Evolutionary conservation across 1,140 invertebrate species (phyloP), one percentile per base, ranked within the genome.

Genomic region (Agrypnia vestita): DNA sequence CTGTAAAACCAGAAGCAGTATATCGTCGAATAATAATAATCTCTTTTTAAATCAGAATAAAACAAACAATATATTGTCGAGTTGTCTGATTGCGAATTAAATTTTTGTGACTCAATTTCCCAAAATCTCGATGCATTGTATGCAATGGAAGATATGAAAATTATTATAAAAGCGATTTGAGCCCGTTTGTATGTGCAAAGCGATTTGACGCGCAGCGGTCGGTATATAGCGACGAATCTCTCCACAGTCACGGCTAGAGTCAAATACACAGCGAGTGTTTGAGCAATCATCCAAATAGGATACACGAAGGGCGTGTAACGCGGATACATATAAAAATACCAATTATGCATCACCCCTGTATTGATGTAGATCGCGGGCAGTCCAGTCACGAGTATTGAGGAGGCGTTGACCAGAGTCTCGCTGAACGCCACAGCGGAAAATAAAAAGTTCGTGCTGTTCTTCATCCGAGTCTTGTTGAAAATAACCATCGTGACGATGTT

Each of bases 211-310:
- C 43, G 43, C 8, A 67, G 43, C 9, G 62, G 62, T 10, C n/a
- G 44, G n/a, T 67, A 44, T 15, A 44, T 43, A 0, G 62, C 62
- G n/a, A 67, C 11, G 35, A 67, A 67, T 17, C 62, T 43, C 43
- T 67, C 62, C 13, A 67, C 13, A 6, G 62, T 43, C n/a, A 67
- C 62, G 10, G 62, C 62, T 17, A 67, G n/a, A 67, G 62, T 47
- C 13, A 67, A 17, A 17, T 67, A 67, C 15, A 67, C 21, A 4
- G 62, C 43, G 25, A 17, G 62, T 17, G 12, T 44, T 25, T 15
- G 19, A 47, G 35, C 35, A 13, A 43, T 15, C 35, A 43, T 43
- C 55, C 55, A 59, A 59, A 59, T 21, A 4, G 55, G 55, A 59
- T 19, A 59, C 17, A 59, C 17, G 21, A 19, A 59, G 3, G 35